Conservation (phyloP, 2,113 vertebrate species). For the Neolamprologus sp. region DNA sequence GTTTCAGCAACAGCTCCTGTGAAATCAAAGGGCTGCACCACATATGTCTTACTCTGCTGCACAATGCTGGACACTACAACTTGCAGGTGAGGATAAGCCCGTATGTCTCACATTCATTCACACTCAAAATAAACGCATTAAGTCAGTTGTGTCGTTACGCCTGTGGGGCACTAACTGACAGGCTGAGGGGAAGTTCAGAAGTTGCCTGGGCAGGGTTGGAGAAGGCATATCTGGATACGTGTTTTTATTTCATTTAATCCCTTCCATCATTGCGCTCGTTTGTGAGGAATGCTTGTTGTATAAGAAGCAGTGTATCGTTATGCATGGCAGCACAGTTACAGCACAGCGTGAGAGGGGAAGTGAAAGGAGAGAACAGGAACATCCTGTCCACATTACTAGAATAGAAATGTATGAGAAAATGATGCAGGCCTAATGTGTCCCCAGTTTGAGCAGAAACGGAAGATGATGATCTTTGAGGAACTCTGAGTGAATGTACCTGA, state of each 20-base stretch:
- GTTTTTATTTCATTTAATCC: conserved; percentile 31
- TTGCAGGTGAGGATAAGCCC: conserved; percentile 77
- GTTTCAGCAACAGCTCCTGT: conserved; percentile 95
- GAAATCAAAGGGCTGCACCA: conserved; percentile 88
- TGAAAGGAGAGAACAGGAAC: conserved; percentile 50
- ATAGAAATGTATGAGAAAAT: conserved; percentile 31
- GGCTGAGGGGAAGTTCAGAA: background rate
- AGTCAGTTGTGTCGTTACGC: background rate
- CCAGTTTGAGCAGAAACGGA: background rate
- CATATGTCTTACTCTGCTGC: conserved; percentile 92
- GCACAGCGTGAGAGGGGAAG: conserved; percentile 20
- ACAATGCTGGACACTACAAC: conserved; percentile 93
- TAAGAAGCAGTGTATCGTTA: conserved; percentile 12
- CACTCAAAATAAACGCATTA: background rate
- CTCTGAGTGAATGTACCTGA: background rate
- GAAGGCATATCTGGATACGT: background rate
- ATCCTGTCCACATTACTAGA: conserved; percentile 42
- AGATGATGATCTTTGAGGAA: background rate
- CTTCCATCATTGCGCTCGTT: conserved; percentile 28
- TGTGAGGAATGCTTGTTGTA: conserved; percentile 27
- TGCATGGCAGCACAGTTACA: conserved; percentile 7
- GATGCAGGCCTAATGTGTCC: conserved; percentile 6
- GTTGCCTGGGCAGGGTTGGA: background rate
- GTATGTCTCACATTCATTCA: background rate
- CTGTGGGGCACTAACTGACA: background rate